Conservation (phyloP, 2,888 invertebrate genomes). For the Platycheirus albimanus region DNA sequence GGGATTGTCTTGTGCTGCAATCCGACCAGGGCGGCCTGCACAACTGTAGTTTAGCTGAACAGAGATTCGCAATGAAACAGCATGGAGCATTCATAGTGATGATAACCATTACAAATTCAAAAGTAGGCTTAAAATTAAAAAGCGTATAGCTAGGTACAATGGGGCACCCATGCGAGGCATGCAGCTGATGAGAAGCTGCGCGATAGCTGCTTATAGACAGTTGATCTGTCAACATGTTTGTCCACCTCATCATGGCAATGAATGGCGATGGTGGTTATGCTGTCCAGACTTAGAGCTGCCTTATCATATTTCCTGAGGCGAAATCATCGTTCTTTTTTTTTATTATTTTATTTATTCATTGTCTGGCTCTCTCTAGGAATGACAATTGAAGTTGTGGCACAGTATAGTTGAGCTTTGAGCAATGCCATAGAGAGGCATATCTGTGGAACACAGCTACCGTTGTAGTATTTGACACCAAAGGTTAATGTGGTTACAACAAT, state of each 20-base stretch:
- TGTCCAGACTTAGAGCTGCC: constrained; percentile 26
- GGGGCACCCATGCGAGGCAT: constrained; percentile 18
- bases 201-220: constrained; percentile 25
- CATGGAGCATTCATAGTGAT: neutral
- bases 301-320: constrained; percentile 33
- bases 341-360: constrained; percentile 3
- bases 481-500: constrained; percentile 60
- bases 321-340: neutral
- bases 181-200: constrained; percentile 6
- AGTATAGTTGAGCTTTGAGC: neutral
- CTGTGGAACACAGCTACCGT: constrained; percentile 27
- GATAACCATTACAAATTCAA: constrained; percentile 13
- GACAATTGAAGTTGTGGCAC: neutral
- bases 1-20: constrained; percentile 21
- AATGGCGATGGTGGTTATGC: constrained; percentile 24
- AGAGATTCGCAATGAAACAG: neutral
- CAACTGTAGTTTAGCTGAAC: neutral
- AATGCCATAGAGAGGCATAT: neutral
- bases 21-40: constrained; percentile 9
- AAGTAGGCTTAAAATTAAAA: constrained; percentile 33
- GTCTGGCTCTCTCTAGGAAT: constrained; percentile 10
- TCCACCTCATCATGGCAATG: constrained; percentile 23
- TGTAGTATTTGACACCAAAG: constrained; percentile 21
- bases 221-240: constrained; percentile 50
- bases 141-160: constrained; percentile 12